phyloP scores from a whole-genome alignment of 1,140 invertebrate species.

The Drosophila dunni region DNA sequence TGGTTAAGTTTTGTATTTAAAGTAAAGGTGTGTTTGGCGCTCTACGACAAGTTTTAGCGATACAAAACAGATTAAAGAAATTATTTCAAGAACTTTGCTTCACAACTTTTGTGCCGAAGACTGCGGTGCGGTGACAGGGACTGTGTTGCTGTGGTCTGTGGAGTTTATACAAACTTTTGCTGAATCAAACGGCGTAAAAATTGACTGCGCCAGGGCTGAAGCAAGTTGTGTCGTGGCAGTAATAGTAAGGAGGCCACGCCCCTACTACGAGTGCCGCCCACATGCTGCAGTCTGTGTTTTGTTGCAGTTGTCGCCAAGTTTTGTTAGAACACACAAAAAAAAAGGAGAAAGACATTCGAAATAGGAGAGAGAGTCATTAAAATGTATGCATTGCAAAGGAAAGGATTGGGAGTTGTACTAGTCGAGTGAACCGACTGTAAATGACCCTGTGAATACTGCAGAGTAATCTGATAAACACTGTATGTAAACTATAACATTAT shows the following conservation, averaged over 20 bases:
- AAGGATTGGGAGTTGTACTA: neutral
- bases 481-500: too few relatives aligned
- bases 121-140: neutral
- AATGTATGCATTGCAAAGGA: slow-evolving; percentile 58
- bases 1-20: neutral
- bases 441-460: too few relatives aligned
- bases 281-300: slow-evolving; percentile 41
- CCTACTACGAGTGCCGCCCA: slow-evolving; percentile 42
- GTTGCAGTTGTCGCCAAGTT: slow-evolving; percentile 51
- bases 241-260: slow-evolving; percentile 46
- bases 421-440: too few relatives aligned
- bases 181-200: slow-evolving; percentile 73
- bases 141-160: neutral
- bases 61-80: slow-evolving; percentile 70
- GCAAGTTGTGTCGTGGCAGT: slow-evolving; percentile 39
- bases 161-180: slow-evolving; percentile 66
- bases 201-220: slow-evolving; percentile 56
- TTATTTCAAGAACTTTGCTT: slow-evolving; percentile 47
- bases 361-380: slow-evolving; percentile 74
- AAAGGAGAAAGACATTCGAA: slow-evolving; percentile 65
- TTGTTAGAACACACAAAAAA: slow-evolving; percentile 19
- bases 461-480: too few relatives aligned
- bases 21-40: slow-evolving; percentile 28
- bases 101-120: neutral
- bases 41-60: slow-evolving; percentile 46